Percentiles rank a stretch among this genome's conserved stretches.
Conservation (phyloP, 2,797 vertebrate genomes). For the Xiphophorus birchmanni region DNA sequence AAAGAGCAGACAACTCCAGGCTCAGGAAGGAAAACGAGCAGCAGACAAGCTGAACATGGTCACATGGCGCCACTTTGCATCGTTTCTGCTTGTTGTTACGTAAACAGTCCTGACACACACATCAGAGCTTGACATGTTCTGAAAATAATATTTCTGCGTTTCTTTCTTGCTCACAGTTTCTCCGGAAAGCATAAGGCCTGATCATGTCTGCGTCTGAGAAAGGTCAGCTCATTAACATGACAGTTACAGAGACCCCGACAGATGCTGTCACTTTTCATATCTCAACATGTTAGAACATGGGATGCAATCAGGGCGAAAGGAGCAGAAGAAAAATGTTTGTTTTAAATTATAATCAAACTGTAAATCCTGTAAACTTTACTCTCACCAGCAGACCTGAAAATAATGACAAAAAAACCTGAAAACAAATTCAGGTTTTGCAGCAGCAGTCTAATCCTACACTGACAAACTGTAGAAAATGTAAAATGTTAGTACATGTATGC, state of each 20-base stretch:
- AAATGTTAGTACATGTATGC: neutral
- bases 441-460: neutral
- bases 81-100: neutral
- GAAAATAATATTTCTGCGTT: neutral
- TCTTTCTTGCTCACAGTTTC: slow-evolving; percentile 5
- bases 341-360: neutral
- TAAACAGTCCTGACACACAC: neutral
- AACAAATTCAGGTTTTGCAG: neutral
- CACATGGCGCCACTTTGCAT: neutral
- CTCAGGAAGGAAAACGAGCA: neutral
- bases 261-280: slow-evolving; percentile 32
- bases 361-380: neutral
- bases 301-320: neutral
- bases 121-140: neutral
- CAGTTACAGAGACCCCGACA: slow-evolving; percentile 26
- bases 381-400: neutral
- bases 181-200: neutral
- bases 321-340: neutral
- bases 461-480: neutral
- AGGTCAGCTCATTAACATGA: slow-evolving; percentile 45
- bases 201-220: slow-evolving; percentile 22
- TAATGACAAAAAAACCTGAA: neutral
- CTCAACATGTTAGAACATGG: neutral
- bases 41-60: neutral
- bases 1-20: neutral